Evolutionary conservation across 1,140 invertebrate genomes (phyloP).

Genomic region (Nasonia longicornis): DNA sequence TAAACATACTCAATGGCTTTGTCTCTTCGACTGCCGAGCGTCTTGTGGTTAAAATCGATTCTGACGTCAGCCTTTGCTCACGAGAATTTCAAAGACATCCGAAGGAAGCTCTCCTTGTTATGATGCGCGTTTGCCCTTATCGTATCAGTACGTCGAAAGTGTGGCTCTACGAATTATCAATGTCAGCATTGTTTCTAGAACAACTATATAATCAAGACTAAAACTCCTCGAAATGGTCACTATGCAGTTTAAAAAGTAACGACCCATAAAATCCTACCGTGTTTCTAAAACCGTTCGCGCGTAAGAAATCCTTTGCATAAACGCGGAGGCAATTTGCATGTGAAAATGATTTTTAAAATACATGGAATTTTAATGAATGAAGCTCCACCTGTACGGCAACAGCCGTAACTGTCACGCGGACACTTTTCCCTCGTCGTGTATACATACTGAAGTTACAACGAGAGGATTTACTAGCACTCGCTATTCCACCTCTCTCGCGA

Average conservation of each 20-base stretch:
- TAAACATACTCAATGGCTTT: background rate
- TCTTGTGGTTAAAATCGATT: background rate
- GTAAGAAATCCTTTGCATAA: too few relatives aligned
- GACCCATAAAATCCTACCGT: too few relatives aligned
- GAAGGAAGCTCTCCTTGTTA: background rate
- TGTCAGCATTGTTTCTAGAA: too few relatives aligned
- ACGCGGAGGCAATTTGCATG: too few relatives aligned
- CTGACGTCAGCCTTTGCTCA: background rate
- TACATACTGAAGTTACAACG: background rate
- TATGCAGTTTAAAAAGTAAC: too few relatives aligned
- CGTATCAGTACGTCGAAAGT: background rate
- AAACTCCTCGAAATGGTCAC: too few relatives aligned
- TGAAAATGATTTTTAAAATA: too few relatives aligned
- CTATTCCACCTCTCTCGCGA: background rate
- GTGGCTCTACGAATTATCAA: too few relatives aligned
- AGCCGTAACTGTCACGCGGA: background rate
- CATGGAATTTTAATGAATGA: too few relatives aligned
- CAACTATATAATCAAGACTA: too few relatives aligned
- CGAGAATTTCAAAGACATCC: background rate
- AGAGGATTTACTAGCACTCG: background rate
- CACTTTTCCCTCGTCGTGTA: background rate
- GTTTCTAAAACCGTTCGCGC: too few relatives aligned
- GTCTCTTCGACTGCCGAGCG: background rate
- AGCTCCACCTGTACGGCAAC: too few relatives aligned
- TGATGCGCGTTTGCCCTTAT: background rate